A percentile compares a stretch with the other conserved stretches of the same genome.
Conservation (phyloP, 1,140 invertebrate species). For the Anagrus nilaparvatae region DNA sequence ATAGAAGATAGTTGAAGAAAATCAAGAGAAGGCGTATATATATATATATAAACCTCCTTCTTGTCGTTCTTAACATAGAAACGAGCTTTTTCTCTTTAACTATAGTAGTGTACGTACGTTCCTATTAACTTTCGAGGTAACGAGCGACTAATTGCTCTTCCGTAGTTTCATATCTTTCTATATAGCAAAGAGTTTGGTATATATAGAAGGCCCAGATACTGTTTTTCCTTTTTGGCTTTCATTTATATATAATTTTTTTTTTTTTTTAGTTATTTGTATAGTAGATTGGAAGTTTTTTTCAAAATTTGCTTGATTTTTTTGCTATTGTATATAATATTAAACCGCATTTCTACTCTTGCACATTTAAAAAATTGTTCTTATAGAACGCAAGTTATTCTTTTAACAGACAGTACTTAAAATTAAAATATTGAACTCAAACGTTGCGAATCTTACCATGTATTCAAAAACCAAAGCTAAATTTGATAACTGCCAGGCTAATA, state of each 20-base stretch:
- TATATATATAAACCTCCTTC: slow-evolving; percentile 1
- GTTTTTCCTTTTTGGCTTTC: neutral
- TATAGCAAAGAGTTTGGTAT: neutral
- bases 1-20: neutral
- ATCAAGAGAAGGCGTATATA: neutral
- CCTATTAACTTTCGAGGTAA: slow-evolving; percentile 4
- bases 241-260: neutral
- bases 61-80: too few relatives aligned
- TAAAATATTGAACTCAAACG: too few relatives aligned
- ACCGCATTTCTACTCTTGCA: too few relatives aligned
- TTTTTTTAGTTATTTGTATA: neutral
- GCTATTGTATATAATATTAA: too few relatives aligned
- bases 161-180: neutral
- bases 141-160: slow-evolving; percentile 5
- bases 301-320: neutral
- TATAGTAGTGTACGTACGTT: too few relatives aligned
- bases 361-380: too few relatives aligned
- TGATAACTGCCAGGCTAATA: too few relatives aligned
- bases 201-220: neutral
- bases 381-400: too few relatives aligned
- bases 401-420: too few relatives aligned
- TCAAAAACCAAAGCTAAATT: too few relatives aligned
- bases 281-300: neutral
- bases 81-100: too few relatives aligned
- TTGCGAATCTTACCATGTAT: too few relatives aligned